Evolutionary conservation across 2,113 vertebrate species (phyloP).

Genomic region (Oncorhynchus mykiss): DNA sequence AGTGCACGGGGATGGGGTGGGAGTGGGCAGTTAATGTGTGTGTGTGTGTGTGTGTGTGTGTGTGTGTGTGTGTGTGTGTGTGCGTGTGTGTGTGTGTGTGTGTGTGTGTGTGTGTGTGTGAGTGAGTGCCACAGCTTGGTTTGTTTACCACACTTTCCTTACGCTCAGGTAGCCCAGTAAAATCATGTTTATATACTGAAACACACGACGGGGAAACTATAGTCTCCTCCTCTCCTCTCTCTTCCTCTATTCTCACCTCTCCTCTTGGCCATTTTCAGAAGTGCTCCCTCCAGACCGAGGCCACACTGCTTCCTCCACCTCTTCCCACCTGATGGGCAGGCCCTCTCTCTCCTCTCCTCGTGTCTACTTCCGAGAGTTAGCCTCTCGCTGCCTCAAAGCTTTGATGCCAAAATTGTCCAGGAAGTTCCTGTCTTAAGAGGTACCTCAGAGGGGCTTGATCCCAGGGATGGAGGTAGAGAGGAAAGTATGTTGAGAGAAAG

Average conservation of each 20-base stretch:
- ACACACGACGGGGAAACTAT: neutral
- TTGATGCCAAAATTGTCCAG: conserved; percentile 80
- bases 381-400: conserved; percentile 69
- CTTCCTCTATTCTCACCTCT: no score
- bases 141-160: no score
- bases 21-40: conserved; percentile 22
- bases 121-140: neutral
- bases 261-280: conserved; percentile 16
- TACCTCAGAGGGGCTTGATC: conserved; percentile 66
- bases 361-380: conserved; percentile 79
- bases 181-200: neutral
- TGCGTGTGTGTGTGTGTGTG: neutral
- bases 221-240: conserved; percentile 48
- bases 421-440: conserved; percentile 75
- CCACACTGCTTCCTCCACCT: conserved; percentile 11
- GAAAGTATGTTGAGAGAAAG: neutral
- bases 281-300: conserved; percentile 8
- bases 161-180: no score
- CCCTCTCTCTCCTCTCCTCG: conserved; percentile 22
- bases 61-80: neutral
- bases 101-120: neutral
- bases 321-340: conserved; percentile 25
- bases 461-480: conserved; percentile 45
- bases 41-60: neutral
- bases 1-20: conserved; percentile 43